Base-by-base conservation (phyloP, 1,140 invertebrate genomes). In the Protaetia brevitarsis region DNA sequence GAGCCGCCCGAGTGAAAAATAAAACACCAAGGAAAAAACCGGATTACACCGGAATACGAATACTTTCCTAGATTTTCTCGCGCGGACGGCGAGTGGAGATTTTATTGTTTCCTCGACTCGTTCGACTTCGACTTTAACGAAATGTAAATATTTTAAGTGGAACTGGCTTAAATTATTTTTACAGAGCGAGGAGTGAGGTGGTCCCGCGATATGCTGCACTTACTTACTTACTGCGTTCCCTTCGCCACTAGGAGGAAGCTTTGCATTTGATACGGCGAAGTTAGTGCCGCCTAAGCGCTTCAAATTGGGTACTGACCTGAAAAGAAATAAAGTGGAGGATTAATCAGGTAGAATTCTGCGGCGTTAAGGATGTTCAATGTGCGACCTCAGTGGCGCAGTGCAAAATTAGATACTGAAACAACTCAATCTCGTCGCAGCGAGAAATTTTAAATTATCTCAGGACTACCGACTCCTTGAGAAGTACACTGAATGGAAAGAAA, bases 171-270 rank as follows among this genome's bases (percentile, higher is more conserved):
- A 51, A 51, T 23, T 51, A 51, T 51, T 51, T 21, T 23, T 51
- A 23, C 41, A 19, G 7, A 6, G n/a, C n/a, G n/a, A n/a, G n/a
- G n/a, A n/a, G n/a, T n/a, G n/a, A n/a, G n/a, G n/a, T 8, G 41
- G 8, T 23, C 26, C 19, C 26, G 21, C 41, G n/a, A 23, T 1
- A 23, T 10, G 41, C 41, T 7, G 41, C 19, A 51, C n/a, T n/a
- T n/a, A 41, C 19, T n/a, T 51, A 51, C 41, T 51, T 51, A 51
- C 41, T 51, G 41, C n/a, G n/a, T n/a, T n/a, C n/a, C n/a, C n/a
- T n/a, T n/a, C n/a, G n/a, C n/a, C n/a, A n/a, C n/a, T n/a, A n/a
- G n/a, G n/a, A n/a, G n/a, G n/a, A n/a, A n/a, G n/a, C n/a, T n/a
- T n/a, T n/a, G n/a, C n/a, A n/a, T n/a, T n/a, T n/a, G n/a, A 51